Base-by-base conservation (phyloP, 2,888 invertebrate species). In the Endomychus coccineus region DNA sequence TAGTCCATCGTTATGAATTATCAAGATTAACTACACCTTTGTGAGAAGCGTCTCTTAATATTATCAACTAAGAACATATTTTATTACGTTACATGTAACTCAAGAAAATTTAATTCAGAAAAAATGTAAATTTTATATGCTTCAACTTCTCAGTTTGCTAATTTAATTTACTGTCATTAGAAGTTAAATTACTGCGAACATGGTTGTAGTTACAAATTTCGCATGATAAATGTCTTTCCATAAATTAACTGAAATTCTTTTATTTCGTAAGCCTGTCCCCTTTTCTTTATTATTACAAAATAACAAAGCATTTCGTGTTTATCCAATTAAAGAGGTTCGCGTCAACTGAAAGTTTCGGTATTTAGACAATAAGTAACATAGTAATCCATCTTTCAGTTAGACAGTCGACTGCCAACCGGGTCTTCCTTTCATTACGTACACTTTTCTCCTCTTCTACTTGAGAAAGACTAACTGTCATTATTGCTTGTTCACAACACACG, bases 391-490 rank as follows among this genome's bases (percentile, higher is more conserved):
- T 58, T 56, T 51, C 46, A 41, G 46, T 34, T 42, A 50, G 54
- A 52, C 53, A 51, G 39, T 50, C 48, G 54, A 53, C 54, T 53
- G 49, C 49, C 50, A 47, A 47, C 46, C 48, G 50, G n/a, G n/a
- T n/a, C n/a, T n/a, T 52, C 54, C 48, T 52, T 53, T 54, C 53
- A 52, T 57, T 57, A 50, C 55, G 48, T 52, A 51, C 47, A 54
- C 50, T 54, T 52, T 54, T 53, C 49, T 48, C 49, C 49, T 49
- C 49, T 48, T 42, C 49, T 56, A 56, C 55, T 56, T 56, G 55
- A 52, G 55, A 56, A 55, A 51, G 50, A 48, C 55, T 54, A 55
- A 50, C 55, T 54, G 53, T 55, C 54, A 53, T 56, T 54, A 54
- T 54, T 56, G 47, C 52, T 46, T 38, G 39, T 42, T 43, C 41